A percentile compares a stretch with the other conserved stretches of the same genome.
Conservation (phyloP, 2,888 invertebrate species). For the Dicyrtoma fusca region DNA sequence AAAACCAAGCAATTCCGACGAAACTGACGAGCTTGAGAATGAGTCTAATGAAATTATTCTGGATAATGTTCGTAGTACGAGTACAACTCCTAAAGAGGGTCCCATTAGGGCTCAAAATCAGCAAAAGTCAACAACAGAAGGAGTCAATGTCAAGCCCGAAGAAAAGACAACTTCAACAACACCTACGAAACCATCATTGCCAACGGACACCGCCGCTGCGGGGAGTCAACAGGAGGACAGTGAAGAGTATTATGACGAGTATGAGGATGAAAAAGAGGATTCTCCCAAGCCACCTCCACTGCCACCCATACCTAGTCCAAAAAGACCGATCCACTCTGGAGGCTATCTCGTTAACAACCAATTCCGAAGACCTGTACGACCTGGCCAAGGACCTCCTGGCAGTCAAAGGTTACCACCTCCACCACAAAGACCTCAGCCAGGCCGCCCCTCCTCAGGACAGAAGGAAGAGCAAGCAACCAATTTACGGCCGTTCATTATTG, state of each 20-base stretch:
- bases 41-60: constrained; percentile 35
- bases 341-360: constrained; percentile 45
- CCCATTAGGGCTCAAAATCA: constrained; percentile 28
- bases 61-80: constrained; percentile 22
- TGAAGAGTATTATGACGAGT: constrained; percentile 43
- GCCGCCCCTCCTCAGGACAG: too few relatives aligned
- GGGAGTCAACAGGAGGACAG: constrained; percentile 5
- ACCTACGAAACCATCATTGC: constrained; percentile 2
- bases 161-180: background rate
- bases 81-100: constrained; percentile 26
- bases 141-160: constrained; percentile 2
- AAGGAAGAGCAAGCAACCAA: background rate
- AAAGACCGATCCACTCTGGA: constrained; percentile 41
- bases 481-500: background rate
- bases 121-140: constrained; percentile 20
- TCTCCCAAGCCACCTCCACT: constrained; percentile 45
- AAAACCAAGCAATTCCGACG: background rate
- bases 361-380: constrained; percentile 3
- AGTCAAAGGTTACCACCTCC: constrained; percentile 25
- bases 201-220: background rate
- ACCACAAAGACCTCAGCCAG: constrained; percentile 31
- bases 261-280: constrained; percentile 42
- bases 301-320: constrained; percentile 35
- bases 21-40: constrained; percentile 22
- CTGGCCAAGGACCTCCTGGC: background rate